Conservation (phyloP, 2,888 invertebrate genomes). For the Chalcosyrphus nemorum region DNA sequence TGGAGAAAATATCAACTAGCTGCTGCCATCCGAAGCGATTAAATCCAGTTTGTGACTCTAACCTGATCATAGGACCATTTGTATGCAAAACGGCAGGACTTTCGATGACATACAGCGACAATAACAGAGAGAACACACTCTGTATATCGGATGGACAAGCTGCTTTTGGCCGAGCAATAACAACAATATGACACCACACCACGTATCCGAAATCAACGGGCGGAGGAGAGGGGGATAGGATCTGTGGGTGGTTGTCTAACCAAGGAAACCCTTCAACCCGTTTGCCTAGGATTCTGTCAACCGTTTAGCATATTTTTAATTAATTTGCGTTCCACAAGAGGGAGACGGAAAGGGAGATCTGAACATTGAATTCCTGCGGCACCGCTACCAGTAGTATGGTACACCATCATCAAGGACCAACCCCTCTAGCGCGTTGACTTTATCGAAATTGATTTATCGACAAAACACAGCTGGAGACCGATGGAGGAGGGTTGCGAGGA, state of each 20-base stretch:
- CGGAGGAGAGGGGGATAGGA: too few species aligned
- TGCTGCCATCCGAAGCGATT: conserved; percentile 42
- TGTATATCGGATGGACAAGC: conserved; percentile 53
- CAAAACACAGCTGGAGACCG: conserved; percentile 70
- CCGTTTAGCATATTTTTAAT: conserved; percentile 73
- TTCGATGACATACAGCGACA: conserved; percentile 65
- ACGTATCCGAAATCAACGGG: not conserved
- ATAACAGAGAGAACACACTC: not conserved
- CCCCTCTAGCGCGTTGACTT: conserved; percentile 41
- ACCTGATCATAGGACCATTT: conserved; percentile 57
- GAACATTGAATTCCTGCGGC: conserved; percentile 49
- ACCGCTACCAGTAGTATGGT: conserved; percentile 16
- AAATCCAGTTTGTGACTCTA: conserved; percentile 53
- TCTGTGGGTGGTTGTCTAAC: not conserved
- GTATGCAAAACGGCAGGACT: conserved; percentile 60
- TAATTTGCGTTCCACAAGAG: conserved; percentile 61
- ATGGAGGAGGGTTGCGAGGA: not conserved
- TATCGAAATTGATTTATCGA: conserved; percentile 73
- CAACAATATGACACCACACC: conserved; percentile 51
- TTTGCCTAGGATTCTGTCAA: conserved; percentile 41
- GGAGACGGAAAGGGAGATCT: not conserved
- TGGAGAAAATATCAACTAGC: conserved; percentile 59
- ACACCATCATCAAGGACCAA: conserved; percentile 33
- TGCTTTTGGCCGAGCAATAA: conserved; percentile 49
- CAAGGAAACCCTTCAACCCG: not conserved